Evolutionary conservation across 2,888 invertebrate species (phyloP).

Genomic region (Pseudococcus longispinus): DNA sequence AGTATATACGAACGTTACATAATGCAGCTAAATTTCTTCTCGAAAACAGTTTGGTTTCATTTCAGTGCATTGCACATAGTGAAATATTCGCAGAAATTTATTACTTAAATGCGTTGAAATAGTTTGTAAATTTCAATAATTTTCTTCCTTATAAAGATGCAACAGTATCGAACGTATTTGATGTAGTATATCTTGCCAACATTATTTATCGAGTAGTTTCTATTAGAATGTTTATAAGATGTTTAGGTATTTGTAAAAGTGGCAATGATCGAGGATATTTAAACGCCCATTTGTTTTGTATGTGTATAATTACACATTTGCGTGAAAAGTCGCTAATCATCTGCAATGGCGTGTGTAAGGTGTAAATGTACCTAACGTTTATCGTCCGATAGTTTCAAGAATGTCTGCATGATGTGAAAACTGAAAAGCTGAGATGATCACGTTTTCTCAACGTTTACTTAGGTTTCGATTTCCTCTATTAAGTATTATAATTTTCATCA

Average conservation of each 20-base stretch:
- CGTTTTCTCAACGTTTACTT: neutral
- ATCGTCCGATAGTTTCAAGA: neutral
- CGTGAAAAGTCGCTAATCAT: neutral
- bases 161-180: neutral
- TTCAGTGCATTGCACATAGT: neutral
- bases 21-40: neutral
- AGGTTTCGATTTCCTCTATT: neutral
- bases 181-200: too few species aligned
- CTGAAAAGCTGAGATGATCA: neutral
- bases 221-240: neutral
- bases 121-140: neutral
- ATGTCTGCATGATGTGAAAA: neutral
- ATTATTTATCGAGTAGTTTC: neutral
- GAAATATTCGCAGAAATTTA: neutral
- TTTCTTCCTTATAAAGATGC: neutral
- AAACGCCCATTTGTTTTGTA: neutral
- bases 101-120: neutral
- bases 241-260: neutral
- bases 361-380: neutral
- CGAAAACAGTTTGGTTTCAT: neutral
- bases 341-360: neutral
- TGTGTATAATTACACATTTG: neutral
- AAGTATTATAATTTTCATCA: too few species aligned
- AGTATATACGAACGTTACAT: neutral
- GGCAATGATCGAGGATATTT: too few species aligned